Base-by-base conservation (phyloP, 2,113 vertebrate genomes). In the Oplegnathus fasciatus region DNA sequence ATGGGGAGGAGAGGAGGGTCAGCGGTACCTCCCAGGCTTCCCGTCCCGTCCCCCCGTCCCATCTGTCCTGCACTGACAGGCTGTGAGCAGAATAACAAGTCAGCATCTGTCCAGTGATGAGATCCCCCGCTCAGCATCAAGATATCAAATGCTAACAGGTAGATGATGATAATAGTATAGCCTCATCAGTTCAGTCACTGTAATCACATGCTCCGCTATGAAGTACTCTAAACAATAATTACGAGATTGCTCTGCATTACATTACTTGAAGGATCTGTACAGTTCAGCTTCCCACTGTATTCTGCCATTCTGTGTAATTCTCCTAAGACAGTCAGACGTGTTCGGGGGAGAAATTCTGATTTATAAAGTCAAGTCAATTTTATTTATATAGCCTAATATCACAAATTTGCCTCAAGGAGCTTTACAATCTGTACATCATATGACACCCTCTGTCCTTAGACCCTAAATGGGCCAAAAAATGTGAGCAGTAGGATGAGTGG, bases 1-100 rank as follows among this genome's bases (percentile, higher is more conserved):
- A 91, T 60, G 77, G 84, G 85, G 88, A 87, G 72, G 84, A 84
- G 77, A 86, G 83, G 84, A 66, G 77, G 91, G 93, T 94, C 86
- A 91, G 87, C 10, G 42, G 80, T 90, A 89, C 91, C 91, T 93
- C 91, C 84, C 85, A 89, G 93, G 89, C 93, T 89, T 80, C 75
- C 74, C 80, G 65, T 74, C 75, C 74, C 44, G 9, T 42, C 64
- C 71, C 70, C 46, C 75, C 40, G 76, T 92, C 88, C 91, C 95
- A 95, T 96, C 94, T 95, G 95, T 94, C 91, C 89, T 64, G 74
- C 37, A 5, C 87, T 84, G 83, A 84, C 84, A 82, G 85, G 50
- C 75, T 90, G 88, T 90, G 85, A 79, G 76, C 67, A 67, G 86
- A 87, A 93, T 94, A 89, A 91, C 88, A 93, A 95, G 69, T 90